A percentile compares a stretch with the other conserved stretches of the same genome.
phyloP scores from a whole-genome alignment of 1,140 invertebrate genomes.

The Zaprionus tsacasi region DNA sequence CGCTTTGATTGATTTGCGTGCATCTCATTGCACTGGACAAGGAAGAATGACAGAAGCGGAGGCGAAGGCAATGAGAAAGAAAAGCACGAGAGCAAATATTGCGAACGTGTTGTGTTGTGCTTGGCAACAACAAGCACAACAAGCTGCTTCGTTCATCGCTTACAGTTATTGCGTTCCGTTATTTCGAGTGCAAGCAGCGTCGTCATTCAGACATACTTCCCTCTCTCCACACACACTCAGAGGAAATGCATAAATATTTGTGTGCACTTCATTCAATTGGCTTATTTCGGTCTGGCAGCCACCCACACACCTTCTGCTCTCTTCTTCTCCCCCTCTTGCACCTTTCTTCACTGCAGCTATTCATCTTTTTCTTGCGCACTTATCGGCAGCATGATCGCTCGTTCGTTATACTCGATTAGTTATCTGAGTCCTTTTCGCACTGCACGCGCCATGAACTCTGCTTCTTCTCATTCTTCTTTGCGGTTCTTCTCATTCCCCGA shows the following conservation, averaged over 20 bases:
- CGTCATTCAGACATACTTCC: constrained; percentile 29
- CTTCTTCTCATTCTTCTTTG: constrained; percentile 5
- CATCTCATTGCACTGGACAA: constrained; percentile 11
- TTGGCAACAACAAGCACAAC: constrained; percentile 25
- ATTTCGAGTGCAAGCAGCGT: constrained; percentile 51
- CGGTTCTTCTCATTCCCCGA: constrained; percentile 12
- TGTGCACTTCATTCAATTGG: constrained; percentile 68
- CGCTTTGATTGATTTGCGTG: constrained; percentile 34
- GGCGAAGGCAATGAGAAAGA: neutral
- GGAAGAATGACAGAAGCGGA: neutral
- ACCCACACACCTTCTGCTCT: constrained; percentile 20
- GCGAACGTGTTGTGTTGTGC: constrained; percentile 15
- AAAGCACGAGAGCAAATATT: constrained; percentile 11
- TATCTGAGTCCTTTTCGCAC: constrained; percentile 34
- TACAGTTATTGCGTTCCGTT: constrained; percentile 26
- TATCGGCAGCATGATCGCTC: constrained; percentile 25
- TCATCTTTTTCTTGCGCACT: constrained; percentile 21
- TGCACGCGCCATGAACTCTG: neutral
- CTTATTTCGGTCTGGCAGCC: constrained; percentile 27
- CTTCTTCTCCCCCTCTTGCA: neutral
- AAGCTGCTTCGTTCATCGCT: constrained; percentile 1
- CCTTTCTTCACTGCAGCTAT: neutral
- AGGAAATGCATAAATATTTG: constrained; percentile 63
- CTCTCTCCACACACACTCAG: constrained; percentile 11
- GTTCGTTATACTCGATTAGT: constrained; percentile 11